Evolutionary conservation across 2,113 vertebrate genomes (phyloP), one percentile per base, ranked within the genome.

Genomic region (Dicaeum eximium): DNA sequence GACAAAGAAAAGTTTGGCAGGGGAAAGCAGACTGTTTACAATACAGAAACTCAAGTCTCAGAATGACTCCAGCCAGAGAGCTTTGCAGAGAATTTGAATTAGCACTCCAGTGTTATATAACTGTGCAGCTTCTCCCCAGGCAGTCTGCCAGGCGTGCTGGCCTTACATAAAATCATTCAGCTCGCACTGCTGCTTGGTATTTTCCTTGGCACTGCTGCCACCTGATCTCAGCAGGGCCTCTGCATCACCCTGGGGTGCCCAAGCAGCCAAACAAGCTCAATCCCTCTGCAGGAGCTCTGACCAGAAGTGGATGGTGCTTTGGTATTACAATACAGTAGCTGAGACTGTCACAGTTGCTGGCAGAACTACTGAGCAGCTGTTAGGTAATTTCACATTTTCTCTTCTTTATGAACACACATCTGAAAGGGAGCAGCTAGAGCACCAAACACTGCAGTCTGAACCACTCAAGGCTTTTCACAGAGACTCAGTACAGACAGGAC

Each of bases 161-260:
- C 93, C 75, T 98, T 97, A 97, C 82, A 93, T 95, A 97, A 95
- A 97, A 93, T 56, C 95, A 81, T 88, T 81, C 93, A 51, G 21
- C 72, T 47, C 64, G 65, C 65, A 45, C 73, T 78, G 72, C 90
- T 74, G 75, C 30, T 67, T 17, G 20, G 24, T 89, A 66, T 86
- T 94, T 95, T 72, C 92, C 88, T 91, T 85, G 91, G 86, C 93
- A 92, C 87, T 96, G 71, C 90, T 92, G 91, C 82, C 44, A 56
- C 91, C 93, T 93, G 69, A 95, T 93, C 91, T 85, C 90, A 88
- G 95, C 74, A 94, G 94, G 45, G 69, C 40, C 71, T 74, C 37
- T 72, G 81, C 66, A 89, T 79, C 82, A 66, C 94, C 90, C 96
- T 19, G 69, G 73, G 81, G 62, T 65, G 80, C 28, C 74, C 75